Evolutionary conservation across 2,797 vertebrate genomes (phyloP), one percentile per base, ranked within the genome.

Genomic region (Epinephelus awoara): DNA sequence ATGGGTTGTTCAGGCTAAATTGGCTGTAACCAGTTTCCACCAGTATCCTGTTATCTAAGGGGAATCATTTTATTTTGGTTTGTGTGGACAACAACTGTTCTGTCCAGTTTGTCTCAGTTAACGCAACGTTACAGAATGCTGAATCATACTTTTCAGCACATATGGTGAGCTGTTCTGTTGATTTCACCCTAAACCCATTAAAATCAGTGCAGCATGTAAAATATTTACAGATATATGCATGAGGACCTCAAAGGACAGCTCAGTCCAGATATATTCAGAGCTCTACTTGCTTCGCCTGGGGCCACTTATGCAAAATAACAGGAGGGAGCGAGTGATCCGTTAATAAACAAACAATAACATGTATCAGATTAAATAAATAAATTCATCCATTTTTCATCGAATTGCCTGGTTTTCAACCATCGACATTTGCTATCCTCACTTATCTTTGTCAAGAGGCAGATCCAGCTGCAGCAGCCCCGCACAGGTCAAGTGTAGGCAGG

Each of bases 121-220:
- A 67, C 15, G 2, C 42, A 55, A 27, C 34, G 27, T 25, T 51
- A 40, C 63, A 79, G 40, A 75, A 38, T 23, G 56, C 38, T 74
- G 65, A 74, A 69, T 82, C 72, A 75, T 27, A 62, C 50, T 75
- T 79, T 18, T 59, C 51, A 42, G 54, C 59, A 73, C 49, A 68
- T 72, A 58, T 67, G 54, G 61, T 69, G 19, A 25, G 27, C 61
- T 47, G 38, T 54, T 69, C 74, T 59, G 55, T 65, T 67, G 6
- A 34, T 63, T 75, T 75, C 17, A 66, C 65, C 44, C 14, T 29
- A 56, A 66, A 19, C 25, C 19, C 42, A 34, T 67, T 40, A 67
- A 65, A 73, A 61, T 50, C 67, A 62, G 21, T 40, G 7, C 6
- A 55, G 50, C n/a, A 34, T 29, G 9, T 69, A n/a, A 72, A 69